These are phyloP conservation scores for Platycercus adscitus DNA, from an alignment of 2,113 vertebrate genomes.

Conservation along the genomic window DNA sequence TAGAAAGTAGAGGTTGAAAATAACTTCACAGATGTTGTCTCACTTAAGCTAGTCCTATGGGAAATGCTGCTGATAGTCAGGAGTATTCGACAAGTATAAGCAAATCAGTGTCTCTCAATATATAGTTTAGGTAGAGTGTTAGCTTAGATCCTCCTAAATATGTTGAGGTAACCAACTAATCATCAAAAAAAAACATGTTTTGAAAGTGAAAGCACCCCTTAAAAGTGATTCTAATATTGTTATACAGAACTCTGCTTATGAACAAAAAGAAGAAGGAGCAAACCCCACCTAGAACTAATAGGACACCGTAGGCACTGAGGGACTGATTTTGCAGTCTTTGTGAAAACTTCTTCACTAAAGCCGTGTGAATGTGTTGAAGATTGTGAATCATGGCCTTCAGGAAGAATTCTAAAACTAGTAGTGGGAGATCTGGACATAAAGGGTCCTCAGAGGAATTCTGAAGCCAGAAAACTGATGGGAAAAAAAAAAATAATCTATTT, in stretches of 20 bases:
- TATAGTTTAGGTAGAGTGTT: not conserved
- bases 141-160: not conserved
- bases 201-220: not conserved
- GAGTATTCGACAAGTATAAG: not conserved
- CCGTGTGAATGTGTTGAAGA: not conserved
- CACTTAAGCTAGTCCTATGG: not conserved
- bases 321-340: not conserved
- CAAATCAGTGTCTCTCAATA: not conserved
- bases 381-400: not conserved
- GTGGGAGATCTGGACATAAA: not conserved
- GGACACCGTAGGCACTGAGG: not conserved
- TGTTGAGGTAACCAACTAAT: not conserved
- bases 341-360: not conserved
- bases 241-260: not conserved
- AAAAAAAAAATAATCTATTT: rapidly evolving
- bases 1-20: not conserved
- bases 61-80: not conserved
- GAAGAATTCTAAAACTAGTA: not conserved
- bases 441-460: not conserved
- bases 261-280: not conserved
- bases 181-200: not conserved
- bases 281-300: not conserved
- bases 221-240: not conserved
- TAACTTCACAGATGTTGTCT: not conserved
- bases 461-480: not conserved